Percentiles rank a stretch among this genome's conserved stretches.
These are phyloP conservation scores for Anguilla megastoma DNA, from an alignment of 2,797 vertebrate species.

Conservation along the genomic window DNA sequence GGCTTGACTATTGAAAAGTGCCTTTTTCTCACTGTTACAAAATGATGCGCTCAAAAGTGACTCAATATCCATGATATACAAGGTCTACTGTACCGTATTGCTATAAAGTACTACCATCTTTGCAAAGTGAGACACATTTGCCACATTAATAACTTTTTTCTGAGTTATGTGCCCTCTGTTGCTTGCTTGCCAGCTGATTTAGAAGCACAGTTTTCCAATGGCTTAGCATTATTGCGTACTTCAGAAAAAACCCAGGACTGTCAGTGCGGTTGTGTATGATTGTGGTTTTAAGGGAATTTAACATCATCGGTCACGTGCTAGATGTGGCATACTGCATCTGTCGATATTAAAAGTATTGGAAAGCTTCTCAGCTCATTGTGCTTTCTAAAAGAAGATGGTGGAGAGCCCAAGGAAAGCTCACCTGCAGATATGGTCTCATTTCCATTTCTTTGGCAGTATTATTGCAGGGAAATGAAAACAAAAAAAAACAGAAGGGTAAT, in stretches of 20 bases:
- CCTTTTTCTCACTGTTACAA: not conserved
- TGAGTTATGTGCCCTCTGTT: not conserved
- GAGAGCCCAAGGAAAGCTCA: not conserved
- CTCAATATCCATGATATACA: not conserved
- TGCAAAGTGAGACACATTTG: not conserved
- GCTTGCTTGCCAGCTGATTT: not conserved
- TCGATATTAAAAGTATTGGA: conserved; percentile 18
- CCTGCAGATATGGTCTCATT: not conserved
- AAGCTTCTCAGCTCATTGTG: not conserved
- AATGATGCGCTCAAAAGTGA: not conserved
- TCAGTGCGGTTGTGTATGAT: not conserved
- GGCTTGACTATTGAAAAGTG: not conserved
- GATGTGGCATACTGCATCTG: conserved; percentile 17
- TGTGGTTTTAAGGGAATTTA: not conserved
- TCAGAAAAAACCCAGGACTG: not conserved
- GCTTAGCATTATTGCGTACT: not conserved
- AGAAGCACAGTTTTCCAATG: not conserved
- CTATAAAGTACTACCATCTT: not conserved
- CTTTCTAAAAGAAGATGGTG: not conserved
- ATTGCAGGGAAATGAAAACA: not conserved
- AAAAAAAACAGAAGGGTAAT: not conserved
- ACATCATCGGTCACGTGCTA: not conserved
- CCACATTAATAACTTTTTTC: not conserved
- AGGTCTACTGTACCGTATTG: not conserved
- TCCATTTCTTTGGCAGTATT: not conserved